phyloP scores from a whole-genome alignment of 2,888 invertebrate species.

The Omphaloscelis lunosa region DNA sequence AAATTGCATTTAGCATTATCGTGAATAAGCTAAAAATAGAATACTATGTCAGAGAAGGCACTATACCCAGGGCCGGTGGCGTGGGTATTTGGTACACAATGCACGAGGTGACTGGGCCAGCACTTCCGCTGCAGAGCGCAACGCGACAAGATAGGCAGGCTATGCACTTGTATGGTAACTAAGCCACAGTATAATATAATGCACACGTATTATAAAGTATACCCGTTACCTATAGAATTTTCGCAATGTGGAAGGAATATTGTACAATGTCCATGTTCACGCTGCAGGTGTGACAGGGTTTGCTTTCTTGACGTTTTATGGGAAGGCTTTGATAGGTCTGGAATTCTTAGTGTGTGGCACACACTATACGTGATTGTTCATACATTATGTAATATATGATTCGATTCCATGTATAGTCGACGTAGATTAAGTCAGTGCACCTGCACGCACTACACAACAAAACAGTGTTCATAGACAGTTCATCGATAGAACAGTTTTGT shows the following conservation, averaged over 20 bases:
- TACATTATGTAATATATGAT: conserved; percentile 41
- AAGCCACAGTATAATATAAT: conserved; percentile 23
- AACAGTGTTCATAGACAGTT: not conserved
- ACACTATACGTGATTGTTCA: conserved; percentile 29
- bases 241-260: conserved; percentile 36
- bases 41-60: conserved; percentile 63
- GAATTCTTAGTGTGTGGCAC: conserved; percentile 13
- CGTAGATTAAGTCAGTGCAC: conserved; percentile 29
- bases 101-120: conserved; percentile 83
- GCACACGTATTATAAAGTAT: conserved; percentile 9
- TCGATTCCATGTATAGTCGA: conserved; percentile 23
- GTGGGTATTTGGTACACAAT: conserved; percentile 77
- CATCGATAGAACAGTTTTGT: not conserved
- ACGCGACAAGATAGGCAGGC: conserved; percentile 45
- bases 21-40: conserved; percentile 72
- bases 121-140: conserved; percentile 79
- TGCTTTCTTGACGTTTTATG: conserved; percentile 4
- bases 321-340: conserved; percentile 5
- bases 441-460: conserved; percentile 11
- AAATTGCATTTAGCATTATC: conserved; percentile 66
- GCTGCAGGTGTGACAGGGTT: not conserved
- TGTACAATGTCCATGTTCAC: not conserved
- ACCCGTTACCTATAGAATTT: conserved; percentile 42
- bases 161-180: conserved; percentile 45
- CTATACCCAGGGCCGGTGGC: conserved; percentile 31